These are phyloP conservation scores for Cynaeus angustus DNA, from an alignment of 2,888 invertebrate genomes.

Conservation along the genomic window DNA sequence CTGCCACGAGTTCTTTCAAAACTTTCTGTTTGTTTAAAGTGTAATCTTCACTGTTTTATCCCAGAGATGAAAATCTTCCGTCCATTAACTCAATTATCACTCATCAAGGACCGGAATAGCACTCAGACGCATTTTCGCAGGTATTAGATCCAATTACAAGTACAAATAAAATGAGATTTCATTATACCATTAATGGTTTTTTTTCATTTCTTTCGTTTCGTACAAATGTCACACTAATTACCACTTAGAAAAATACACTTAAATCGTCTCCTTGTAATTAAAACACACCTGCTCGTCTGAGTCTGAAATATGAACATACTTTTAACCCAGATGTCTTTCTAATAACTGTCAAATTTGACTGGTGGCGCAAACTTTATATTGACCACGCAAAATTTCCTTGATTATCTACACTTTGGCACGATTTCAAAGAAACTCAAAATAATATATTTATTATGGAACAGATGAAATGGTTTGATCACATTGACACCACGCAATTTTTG, in stretches of 20 bases:
- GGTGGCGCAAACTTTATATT: conserved; percentile 1
- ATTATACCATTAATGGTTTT: conserved; percentile 23
- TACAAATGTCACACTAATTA: conserved; percentile 4
- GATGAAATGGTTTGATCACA: conserved; percentile 27
- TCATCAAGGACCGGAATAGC: conserved; percentile 32
- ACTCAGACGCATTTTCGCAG: conserved; percentile 31
- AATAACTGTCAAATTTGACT: conserved; percentile 26
- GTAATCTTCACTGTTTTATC: conserved; percentile 29
- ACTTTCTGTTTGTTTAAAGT: conserved; percentile 16
- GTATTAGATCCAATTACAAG: conserved; percentile 32
- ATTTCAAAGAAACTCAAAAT: conserved; percentile 17
- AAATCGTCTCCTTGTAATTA: conserved; percentile 10
- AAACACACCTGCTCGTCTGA: conserved; percentile 14
- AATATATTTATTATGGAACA: conserved; percentile 21
- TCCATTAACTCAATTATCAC: conserved; percentile 43
- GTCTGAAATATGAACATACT: neutral
- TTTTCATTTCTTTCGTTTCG: conserved; percentile 9
- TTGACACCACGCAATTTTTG: conserved; percentile 25
- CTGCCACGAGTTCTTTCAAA: conserved; percentile 10
- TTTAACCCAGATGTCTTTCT: conserved; percentile 8
- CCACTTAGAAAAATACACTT: conserved; percentile 3
- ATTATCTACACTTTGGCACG: conserved; percentile 14
- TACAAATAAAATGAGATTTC: conserved; percentile 25
- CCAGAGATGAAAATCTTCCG: conserved; percentile 36
- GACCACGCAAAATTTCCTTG: neutral